phyloP scores from a whole-genome alignment of 2,113 vertebrate species.

The Campylorhamphus procurvoides region DNA sequence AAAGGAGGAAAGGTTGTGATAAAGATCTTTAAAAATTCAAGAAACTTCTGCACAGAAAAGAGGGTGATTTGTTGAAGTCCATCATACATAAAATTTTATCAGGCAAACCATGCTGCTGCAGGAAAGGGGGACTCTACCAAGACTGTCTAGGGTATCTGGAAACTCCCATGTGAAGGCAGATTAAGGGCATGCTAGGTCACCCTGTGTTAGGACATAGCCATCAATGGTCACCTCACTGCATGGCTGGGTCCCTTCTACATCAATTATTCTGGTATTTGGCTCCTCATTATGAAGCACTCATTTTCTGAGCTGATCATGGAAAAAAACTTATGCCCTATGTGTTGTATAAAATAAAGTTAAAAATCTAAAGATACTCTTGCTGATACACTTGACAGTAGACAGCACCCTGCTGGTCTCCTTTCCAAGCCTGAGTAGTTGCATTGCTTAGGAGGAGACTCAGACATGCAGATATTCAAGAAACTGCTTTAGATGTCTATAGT shows the following conservation, averaged over 20 bases:
- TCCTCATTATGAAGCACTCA: background rate
- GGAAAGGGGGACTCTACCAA: background rate
- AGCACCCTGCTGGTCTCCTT: background rate
- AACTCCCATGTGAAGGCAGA: background rate
- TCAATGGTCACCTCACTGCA: background rate
- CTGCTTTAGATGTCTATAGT: background rate
- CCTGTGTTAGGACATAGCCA: background rate
- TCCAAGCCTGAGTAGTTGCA: background rate
- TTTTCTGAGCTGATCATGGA: background rate
- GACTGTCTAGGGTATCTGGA: background rate
- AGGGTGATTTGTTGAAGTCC: background rate
- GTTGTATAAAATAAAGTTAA: background rate
- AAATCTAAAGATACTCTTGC: background rate
- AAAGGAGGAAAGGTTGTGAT: background rate
- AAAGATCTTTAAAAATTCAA: background rate
- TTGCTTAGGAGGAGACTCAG: background rate
- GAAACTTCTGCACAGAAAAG: background rate
- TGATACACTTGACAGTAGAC: background rate
- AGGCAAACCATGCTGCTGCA: background rate
- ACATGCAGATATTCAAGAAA: background rate
- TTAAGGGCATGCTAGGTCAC: background rate
- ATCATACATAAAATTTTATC: background rate
- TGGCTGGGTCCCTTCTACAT: background rate
- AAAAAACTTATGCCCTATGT: background rate
- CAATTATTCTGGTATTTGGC: background rate